Evolutionary conservation across 1,140 invertebrate genomes (phyloP), one percentile per base, ranked within the genome.

Genomic region (Neodiprion pinetum): DNA sequence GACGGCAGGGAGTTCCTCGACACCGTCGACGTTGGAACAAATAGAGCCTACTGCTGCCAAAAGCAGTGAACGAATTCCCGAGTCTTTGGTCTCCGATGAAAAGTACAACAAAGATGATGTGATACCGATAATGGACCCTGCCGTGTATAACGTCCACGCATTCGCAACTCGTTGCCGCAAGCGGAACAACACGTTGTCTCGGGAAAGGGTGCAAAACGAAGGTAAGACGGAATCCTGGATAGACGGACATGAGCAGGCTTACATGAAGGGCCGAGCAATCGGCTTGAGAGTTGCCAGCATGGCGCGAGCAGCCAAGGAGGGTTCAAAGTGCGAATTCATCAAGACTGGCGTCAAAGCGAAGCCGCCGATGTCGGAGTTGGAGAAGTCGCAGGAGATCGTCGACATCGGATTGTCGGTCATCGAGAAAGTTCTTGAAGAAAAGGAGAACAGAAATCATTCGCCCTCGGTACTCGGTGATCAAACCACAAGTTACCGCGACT

Each of bases 331-430:
- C 50, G n/a, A 67, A 75, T 75, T 67, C 47, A 23, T 47, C 9
- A 72, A 75, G 47, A 68, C 66, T 21, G 67, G 74, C n/a, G 14
- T 40, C 10, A 12, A 12, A 17, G n/a, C 9, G n/a, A 11, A 11
- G 53, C 11, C n/a, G n/a, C 53, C 53, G 53, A 61, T 61, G n/a
- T 17, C 53, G 53, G 50, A 48, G 3, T 17, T 47, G 68, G 68
- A 72, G 61, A 75, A 67, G 12, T 67, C 74, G 1, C 69, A 75
- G 40, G 74, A 75, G 48, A 75, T 75, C 9, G 11, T 75, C 8
- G 69, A 71, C n/a, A 75, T 75, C 23, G 74, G 74, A 28, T 9
- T 75, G 12, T 66, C 70, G 2, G 40, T 75, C 7, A 40, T 75
- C 14, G 74, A 75, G 21, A 75, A 71, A 66, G 40, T 67, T 47